Evolutionary conservation across 2,888 invertebrate genomes (phyloP), one percentile per base, ranked within the genome.

Genomic region (Brachylomia viminalis): DNA sequence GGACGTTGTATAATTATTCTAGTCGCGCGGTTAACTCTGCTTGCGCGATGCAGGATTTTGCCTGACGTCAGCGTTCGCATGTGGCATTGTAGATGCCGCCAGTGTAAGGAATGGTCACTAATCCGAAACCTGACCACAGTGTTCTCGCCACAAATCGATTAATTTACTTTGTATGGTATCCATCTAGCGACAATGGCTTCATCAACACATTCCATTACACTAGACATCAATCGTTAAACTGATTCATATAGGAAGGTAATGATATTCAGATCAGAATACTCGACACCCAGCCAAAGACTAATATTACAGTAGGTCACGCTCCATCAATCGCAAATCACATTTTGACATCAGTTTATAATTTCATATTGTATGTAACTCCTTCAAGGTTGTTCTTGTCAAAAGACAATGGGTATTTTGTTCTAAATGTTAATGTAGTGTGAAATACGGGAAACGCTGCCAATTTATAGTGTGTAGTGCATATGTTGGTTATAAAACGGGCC

Each of bases 351-450:
- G 82, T 84, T 83, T 79, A 76, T 82, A 74, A 85, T 87, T 83
- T 85, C 77, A 80, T 74, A 85, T 80, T 71, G 5, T 69, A 76
- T 20, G 59, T 23, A 54, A 75, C 3, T n/a, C 61, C 74, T 80
- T 69, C 86, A 83, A 87, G 87, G 89, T 72, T 75, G 30, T 54
- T 33, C 17, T 27, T 75, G 75, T 83, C 76, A 70, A 87, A 80
- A 89, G 90, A 93, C 92, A 92, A 89, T 87, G 82, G 88, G 77
- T 80, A 83, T 89, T 90, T 89, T 91, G 89, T 91, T 88, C 88
- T 88, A 79, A 93, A 93, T 86, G 86, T 87, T 90, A 92, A 93
- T 90, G 92, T 92, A 86, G 91, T 92, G 92, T 92, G 88, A 93
- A 93, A 92, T 92, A 92, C 86, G 89, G 86, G 87, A 89, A 92